These are phyloP conservation scores for Corynorhinus townsendii DNA, from an alignment of 2,113 vertebrate genomes.

Conservation along the genomic window DNA sequence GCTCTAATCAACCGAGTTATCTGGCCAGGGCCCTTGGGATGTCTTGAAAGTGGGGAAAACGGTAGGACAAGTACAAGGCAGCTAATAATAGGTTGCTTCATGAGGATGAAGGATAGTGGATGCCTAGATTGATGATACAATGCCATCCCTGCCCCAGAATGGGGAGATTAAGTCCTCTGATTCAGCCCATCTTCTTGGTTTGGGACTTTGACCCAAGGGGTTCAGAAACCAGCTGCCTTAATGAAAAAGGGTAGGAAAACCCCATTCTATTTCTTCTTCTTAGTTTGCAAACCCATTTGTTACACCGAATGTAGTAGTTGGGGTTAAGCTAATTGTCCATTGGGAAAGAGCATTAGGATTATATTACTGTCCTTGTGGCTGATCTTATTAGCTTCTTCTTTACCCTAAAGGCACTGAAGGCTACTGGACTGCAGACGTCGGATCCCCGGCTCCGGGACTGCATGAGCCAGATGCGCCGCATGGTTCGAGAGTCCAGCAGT, in stretches of 20 bases:
- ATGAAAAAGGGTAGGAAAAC: not conserved
- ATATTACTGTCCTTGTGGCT: not conserved
- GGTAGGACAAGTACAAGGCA: not conserved
- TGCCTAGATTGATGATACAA: not conserved
- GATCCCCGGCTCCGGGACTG: conserved; percentile 88
- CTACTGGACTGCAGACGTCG: conserved; percentile 85
- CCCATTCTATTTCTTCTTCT: not conserved
- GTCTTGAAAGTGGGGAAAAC: not conserved
- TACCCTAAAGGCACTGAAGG: conserved; percentile 81
- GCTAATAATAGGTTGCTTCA: not conserved
- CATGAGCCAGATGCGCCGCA: conserved; percentile 81
- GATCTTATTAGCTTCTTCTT: conserved; percentile 3
- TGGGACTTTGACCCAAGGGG: not conserved
- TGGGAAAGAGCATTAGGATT: conserved; percentile 11
- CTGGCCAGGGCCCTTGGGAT: not conserved
- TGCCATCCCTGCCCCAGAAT: not conserved
- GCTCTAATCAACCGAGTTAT: not conserved
- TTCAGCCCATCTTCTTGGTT: not conserved
- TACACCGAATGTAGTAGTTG: not conserved
- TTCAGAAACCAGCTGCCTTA: not conserved
- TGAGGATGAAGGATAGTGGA: not conserved
- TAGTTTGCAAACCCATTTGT: not conserved
- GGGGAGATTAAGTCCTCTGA: not conserved
- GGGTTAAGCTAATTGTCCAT: not conserved
- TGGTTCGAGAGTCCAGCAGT: conserved; percentile 78